phyloP scores from a whole-genome alignment of 2,888 invertebrate species.

The Drosophila percnosoma region DNA sequence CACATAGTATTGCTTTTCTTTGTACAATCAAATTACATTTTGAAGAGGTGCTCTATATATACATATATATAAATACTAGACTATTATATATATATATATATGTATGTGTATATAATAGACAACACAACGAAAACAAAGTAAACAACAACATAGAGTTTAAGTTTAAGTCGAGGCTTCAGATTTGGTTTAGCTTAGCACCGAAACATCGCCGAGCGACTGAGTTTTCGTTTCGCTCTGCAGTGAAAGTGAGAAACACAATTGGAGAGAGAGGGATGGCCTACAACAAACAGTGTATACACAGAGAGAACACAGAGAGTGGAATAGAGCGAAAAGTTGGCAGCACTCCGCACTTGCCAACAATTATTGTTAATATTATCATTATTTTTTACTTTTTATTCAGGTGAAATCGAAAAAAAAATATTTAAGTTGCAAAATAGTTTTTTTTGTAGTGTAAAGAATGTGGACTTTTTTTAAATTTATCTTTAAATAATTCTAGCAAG shows the following conservation, averaged over 20 bases:
- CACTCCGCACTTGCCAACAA: neutral
- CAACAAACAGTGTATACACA: neutral
- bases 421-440: neutral
- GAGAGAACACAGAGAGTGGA: neutral
- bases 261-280: constrained; percentile 5
- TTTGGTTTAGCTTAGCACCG: constrained; percentile 29
- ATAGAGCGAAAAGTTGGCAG: neutral
- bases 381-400: neutral
- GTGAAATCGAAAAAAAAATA: neutral
- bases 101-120: constrained; percentile 5
- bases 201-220: constrained; percentile 22
- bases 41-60: constrained; percentile 7
- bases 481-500: neutral
- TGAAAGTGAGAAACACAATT: constrained; percentile 12
- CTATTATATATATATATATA: neutral
- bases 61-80: neutral
- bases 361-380: neutral
- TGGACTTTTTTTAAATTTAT: neutral
- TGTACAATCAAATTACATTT: constrained; percentile 30
- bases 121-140: constrained; percentile 22
- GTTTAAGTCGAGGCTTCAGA: constrained; percentile 7
- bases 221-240: constrained; percentile 1
- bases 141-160: constrained; percentile 38
- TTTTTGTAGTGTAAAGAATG: neutral
- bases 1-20: constrained; percentile 22